Percentiles rank a stretch among this genome's conserved stretches.
Evolutionary conservation across 2,113 vertebrate species (phyloP).

Genomic region (Etheostoma spectabile): DNA sequence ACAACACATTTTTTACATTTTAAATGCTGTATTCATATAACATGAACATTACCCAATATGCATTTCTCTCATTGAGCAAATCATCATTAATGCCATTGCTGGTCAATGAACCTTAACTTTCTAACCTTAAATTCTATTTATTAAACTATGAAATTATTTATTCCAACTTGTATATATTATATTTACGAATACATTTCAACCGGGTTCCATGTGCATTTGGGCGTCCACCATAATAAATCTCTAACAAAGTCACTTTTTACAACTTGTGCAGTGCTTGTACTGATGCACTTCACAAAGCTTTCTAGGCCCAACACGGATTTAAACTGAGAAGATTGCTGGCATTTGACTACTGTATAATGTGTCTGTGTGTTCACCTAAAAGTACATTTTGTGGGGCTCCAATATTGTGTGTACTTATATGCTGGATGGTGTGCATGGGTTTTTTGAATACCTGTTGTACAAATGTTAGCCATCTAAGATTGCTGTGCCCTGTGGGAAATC

Average conservation of each 20-base stretch:
- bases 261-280: not conserved
- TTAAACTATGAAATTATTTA: too few species aligned
- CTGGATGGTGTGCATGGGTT: not conserved
- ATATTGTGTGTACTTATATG: not conserved
- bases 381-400: not conserved
- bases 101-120: too few species aligned
- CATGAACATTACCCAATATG: too few species aligned
- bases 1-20: too few species aligned
- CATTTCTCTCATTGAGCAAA: too few species aligned
- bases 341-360: not conserved
- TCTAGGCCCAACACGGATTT: not conserved
- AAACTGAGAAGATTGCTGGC: not conserved
- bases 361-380: not conserved
- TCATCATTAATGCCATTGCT: too few species aligned
- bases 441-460: not conserved
- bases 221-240: not conserved
- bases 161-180: too few species aligned
- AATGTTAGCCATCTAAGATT: not conserved
- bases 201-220: not conserved
- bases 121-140: too few species aligned
- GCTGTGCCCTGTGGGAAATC: conserved; percentile 28
- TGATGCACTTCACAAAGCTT: not conserved
- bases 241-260: not conserved
- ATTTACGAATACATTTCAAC: too few species aligned
- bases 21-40: too few species aligned